Evolutionary conservation across 2,113 vertebrate genomes (phyloP), one percentile per base, ranked within the genome.

Genomic region (Seriola quinqueradiata): DNA sequence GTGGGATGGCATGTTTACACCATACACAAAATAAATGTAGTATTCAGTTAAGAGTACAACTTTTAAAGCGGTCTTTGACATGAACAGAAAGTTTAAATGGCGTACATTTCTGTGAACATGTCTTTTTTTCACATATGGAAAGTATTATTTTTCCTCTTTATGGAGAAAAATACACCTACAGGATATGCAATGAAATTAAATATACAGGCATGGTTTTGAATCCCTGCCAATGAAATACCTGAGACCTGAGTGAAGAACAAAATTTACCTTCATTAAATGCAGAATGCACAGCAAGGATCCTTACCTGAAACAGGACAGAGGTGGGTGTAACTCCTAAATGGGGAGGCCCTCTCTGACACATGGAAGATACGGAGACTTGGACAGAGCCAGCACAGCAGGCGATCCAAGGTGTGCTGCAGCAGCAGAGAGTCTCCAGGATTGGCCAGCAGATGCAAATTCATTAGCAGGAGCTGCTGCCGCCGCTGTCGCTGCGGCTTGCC

Each of bases 361-460:
- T 97, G 94, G 79, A 99, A 98, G 75, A 98, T 94, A 5, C 54
- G 94, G 54, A 96, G 32, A 46, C 95, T 96, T 0, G 95, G 96
- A 83, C 96, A 97, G 11, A 99, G 86, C 95, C 96, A 94, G 55
- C 90, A 90, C 70, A 99, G 88, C 61, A 99, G 95, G 44, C 65
- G 92, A 73, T 97, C 96, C 57, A 99, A 85, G 1, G 96, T 95
- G 86, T 95, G 96, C 92, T 97, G 97, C 91, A 99, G 92, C 19
- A 95, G 90, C 7, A 85, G 78, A 0, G 97, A 97, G 3, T 95
- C 96, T 42, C 97, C 98, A 0, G 90, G 91, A 73, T 93, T 95
- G 77, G 98, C 89, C 0, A 99, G 95, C 12, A 99, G 95, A 79
- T 99, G 98, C 76, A 99, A 82, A 3, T 96, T 96, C 92, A 99